Conservation (phyloP, 2,888 invertebrate species). For the Loripinus fragilis region DNA sequence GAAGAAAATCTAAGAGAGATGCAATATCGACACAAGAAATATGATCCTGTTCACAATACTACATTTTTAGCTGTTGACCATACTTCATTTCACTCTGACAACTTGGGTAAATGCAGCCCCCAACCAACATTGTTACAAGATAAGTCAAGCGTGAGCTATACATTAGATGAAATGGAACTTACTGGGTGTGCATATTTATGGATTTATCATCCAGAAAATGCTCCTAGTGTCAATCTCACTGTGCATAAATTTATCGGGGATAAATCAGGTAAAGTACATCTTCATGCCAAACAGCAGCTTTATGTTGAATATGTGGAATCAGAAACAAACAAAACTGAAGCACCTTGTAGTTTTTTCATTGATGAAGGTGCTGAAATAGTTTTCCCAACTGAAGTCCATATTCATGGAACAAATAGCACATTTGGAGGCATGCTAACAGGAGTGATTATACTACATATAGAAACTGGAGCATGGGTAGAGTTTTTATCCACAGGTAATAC, state of each 20-base stretch:
- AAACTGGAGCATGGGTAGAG: slow-evolving; percentile 58
- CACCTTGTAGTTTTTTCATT: slow-evolving; percentile 73
- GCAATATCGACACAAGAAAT: slow-evolving; percentile 72
- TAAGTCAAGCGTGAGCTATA: slow-evolving; percentile 59
- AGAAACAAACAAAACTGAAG: slow-evolving; percentile 70
- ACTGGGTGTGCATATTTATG: slow-evolving; percentile 65
- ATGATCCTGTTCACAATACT: slow-evolving; percentile 68
- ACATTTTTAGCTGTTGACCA: slow-evolving; percentile 73
- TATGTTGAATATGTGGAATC: slow-evolving; percentile 74
- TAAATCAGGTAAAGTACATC: slow-evolving; percentile 71
- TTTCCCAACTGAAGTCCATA: slow-evolving; percentile 70
- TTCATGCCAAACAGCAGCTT: slow-evolving; percentile 64
- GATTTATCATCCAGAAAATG: slow-evolving; percentile 66
- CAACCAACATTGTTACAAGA: slow-evolving; percentile 69
- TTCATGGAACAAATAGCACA: slow-evolving; percentile 74
- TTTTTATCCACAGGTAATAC: slow-evolving; percentile 72
- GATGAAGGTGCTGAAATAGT: slow-evolving; percentile 68
- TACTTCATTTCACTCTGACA: slow-evolving; percentile 69
- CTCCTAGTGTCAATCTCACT: slow-evolving; percentile 57
- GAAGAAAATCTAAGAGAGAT: slow-evolving; percentile 71
- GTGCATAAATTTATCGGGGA: slow-evolving; percentile 73
- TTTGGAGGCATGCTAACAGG: slow-evolving; percentile 70
- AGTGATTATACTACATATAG: slow-evolving; percentile 66
- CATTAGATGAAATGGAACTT: slow-evolving; percentile 73
- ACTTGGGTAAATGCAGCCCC: slow-evolving; percentile 63